Evolutionary conservation across 2,888 invertebrate species (phyloP).

Genomic region (Itoplectis maculator): DNA sequence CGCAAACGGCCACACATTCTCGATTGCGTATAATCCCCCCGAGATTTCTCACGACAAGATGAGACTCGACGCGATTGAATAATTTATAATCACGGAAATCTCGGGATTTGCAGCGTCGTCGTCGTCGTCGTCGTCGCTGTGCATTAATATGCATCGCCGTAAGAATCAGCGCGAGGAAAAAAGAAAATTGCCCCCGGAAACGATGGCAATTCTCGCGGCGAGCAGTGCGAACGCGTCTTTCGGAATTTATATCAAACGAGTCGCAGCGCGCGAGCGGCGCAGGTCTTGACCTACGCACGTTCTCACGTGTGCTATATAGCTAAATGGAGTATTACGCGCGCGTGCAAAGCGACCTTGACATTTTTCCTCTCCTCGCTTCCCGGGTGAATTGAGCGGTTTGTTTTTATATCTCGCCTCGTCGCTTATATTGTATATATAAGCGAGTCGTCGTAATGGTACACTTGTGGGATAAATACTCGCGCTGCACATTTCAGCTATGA

Average conservation of each 20-base stretch:
- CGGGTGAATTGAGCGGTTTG: constrained; percentile 9
- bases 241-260: background rate
- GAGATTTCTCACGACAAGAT: too few relatives aligned
- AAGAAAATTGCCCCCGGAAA: constrained; percentile 1
- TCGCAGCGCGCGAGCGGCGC: background rate
- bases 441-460: constrained; percentile 1
- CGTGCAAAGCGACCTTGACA: background rate
- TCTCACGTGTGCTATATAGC: too few relatives aligned
- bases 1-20: background rate
- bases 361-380: constrained; percentile 12
- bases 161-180: background rate
- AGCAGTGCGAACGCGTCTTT: constrained; percentile 4
- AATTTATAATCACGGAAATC: too few relatives aligned
- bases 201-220: constrained; percentile 1
- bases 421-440: too few relatives aligned
- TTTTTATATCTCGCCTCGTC: constrained; percentile 16
- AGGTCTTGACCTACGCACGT: constrained; percentile 28
- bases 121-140: too few relatives aligned
- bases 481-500: constrained; percentile 1
- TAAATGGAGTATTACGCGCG: constrained; percentile 3
- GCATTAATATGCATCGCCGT: background rate
- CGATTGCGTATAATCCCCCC: too few relatives aligned
- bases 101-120: background rate
- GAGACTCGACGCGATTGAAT: too few relatives aligned
- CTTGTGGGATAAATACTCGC: background rate